Evolutionary conservation across 2,113 vertebrate species (phyloP), one percentile per base, ranked within the genome.

Genomic region (Cichladusa arquata): DNA sequence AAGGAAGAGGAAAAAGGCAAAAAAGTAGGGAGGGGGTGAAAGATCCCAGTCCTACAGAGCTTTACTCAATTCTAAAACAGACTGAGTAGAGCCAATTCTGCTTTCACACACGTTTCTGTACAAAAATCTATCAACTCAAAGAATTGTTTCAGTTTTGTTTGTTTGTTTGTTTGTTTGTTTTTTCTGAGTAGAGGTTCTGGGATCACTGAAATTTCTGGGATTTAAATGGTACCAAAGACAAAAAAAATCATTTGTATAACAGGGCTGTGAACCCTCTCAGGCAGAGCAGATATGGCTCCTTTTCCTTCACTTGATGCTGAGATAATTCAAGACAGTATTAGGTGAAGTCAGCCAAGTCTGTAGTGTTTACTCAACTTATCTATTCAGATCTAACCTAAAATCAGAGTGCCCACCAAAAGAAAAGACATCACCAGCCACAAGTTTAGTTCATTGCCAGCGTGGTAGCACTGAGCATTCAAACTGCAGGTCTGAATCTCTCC

Each of bases 1-100:
- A 44, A 57, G 23, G n/a, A 72, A 53, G 66, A 86, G 7, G 14
- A 61, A n/a, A 6, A 20, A 47, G 4, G 10, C 12, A 26, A 26
- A 38, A 34, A n/a, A 26, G 3, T 12, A 5, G 1, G 2, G 8
- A 1, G 1, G 3, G 13, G 12, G 56, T 15, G 44, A 58, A 86
- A 80, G 4, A 61, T 48, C 19, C 13, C 45, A 42, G 42, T 67
- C 44, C 19, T 72, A 8, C 4, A 28, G 28, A 51, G 53, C 11
- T 53, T 69, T 8, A 92, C 9, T 60, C 40, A 70, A 25, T 64
- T 58, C 62, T 33, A 66, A 67, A 88, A 12, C 11, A 72, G 31
- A 47, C 17, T 17, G 5, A 83, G 19, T 45, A 47, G 19, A 81
- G 6, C 7, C 19, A 58, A 11, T 62, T 83, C 71, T 88, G 19